These are phyloP conservation scores for Ciconia boyciana DNA, from an alignment of 2,113 vertebrate species.

Conservation along the genomic window DNA sequence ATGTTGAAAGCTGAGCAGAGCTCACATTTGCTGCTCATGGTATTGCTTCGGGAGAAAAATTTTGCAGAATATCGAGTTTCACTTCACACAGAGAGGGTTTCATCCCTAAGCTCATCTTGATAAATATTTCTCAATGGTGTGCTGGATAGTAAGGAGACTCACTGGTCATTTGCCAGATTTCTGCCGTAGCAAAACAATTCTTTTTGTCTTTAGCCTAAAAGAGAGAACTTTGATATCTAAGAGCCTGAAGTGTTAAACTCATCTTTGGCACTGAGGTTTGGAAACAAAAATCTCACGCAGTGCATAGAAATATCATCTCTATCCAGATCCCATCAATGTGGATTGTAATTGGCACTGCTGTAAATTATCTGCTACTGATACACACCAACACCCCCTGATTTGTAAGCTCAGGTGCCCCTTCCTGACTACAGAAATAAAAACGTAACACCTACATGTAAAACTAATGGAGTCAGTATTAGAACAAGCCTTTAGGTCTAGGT, in stretches of 20 bases:
- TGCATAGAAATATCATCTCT: neutral
- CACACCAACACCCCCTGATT: neutral
- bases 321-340: neutral
- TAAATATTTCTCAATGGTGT: neutral
- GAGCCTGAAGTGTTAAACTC: neutral
- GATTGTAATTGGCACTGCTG: neutral
- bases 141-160: neutral
- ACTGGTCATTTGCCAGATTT: neutral
- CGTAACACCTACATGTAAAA: neutral
- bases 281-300: neutral
- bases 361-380: neutral
- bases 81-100: neutral
- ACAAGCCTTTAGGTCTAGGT: constrained; percentile 34
- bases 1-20: neutral
- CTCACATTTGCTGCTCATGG: neutral
- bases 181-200: neutral
- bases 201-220: neutral
- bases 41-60: neutral
- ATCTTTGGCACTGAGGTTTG: neutral
- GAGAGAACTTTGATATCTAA: neutral
- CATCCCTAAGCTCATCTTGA: neutral
- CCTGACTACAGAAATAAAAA: neutral
- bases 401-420: constrained; percentile 8
- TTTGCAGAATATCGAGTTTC: neutral
- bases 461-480: constrained; percentile 2